A percentile compares a stretch with the other conserved stretches of the same genome.
phyloP scores from a whole-genome alignment of 2,797 vertebrate genomes.

The Dryobates pubescens region DNA sequence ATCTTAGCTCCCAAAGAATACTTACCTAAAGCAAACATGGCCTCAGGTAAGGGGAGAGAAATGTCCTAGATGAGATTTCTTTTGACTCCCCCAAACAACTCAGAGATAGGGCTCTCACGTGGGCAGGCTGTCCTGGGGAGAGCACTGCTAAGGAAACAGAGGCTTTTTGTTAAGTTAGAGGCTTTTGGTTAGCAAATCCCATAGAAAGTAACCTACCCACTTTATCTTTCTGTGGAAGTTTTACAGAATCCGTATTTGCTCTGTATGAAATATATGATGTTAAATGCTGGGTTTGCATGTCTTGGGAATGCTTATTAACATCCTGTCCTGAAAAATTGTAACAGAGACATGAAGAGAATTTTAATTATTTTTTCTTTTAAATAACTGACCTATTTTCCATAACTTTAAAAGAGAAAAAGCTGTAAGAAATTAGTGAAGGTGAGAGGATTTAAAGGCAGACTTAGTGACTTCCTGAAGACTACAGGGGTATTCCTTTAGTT shows the following conservation, averaged over 20 bases:
- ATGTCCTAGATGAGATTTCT: background rate
- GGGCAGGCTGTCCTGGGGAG: background rate
- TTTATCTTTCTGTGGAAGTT: background rate
- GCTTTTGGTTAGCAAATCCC: background rate
- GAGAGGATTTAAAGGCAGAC: background rate
- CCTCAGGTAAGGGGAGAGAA: constrained; percentile 19
- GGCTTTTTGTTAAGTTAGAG: background rate
- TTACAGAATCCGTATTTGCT: background rate
- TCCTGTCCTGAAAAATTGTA: background rate
- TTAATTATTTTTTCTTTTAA: background rate
- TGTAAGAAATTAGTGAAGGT: background rate
- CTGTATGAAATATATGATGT: background rate
- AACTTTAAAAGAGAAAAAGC: background rate
- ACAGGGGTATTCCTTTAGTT: background rate
- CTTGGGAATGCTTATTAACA: background rate
- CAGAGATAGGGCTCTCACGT: background rate
- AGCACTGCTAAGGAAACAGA: background rate
- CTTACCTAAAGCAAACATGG: constrained; percentile 51
- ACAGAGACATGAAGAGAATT: background rate
- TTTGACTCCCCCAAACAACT: background rate
- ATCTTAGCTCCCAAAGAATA: background rate
- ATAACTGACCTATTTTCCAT: background rate
- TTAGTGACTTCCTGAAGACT: background rate
- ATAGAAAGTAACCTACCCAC: accelerated
- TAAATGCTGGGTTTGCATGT: background rate